Conservation (phyloP, 2,797 vertebrate genomes). For the Dermochelys coriacea region DNA sequence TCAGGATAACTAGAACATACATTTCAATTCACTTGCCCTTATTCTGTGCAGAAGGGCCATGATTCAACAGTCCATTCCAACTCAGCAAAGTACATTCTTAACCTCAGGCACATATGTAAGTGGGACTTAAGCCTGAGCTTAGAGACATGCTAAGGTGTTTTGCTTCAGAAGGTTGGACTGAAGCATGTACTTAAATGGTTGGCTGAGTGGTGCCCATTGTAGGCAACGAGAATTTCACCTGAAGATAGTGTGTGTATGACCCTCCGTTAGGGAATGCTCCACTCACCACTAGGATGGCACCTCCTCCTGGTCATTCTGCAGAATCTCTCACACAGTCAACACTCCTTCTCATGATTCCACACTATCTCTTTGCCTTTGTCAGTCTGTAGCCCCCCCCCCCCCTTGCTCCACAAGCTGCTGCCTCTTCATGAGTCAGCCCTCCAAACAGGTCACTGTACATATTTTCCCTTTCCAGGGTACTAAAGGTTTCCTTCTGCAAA, state of each 20-base stretch:
- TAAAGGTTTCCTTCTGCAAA: not conserved
- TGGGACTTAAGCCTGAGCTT: not conserved
- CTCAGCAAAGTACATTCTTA: not conserved
- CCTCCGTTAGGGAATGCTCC: not conserved
- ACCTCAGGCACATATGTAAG: not conserved
- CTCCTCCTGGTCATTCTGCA: not conserved
- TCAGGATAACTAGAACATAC: not conserved
- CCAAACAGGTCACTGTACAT: not conserved
- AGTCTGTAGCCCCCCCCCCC: too few species aligned
- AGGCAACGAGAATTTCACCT: not conserved
- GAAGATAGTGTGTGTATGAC: rapidly evolving
- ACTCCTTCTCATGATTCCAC: not conserved
- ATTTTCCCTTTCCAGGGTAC: not conserved
- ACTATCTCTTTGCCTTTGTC: not conserved
- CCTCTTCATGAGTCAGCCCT: not conserved
- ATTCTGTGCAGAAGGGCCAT: not conserved
- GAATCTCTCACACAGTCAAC: not conserved
- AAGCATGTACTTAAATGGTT: rapidly evolving
- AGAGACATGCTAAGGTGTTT: not conserved
- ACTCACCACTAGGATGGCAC: too few species aligned
- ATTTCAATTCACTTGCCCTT: not conserved
- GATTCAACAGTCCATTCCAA: not conserved
- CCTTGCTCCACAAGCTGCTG: not conserved
- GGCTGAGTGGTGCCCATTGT: not conserved
- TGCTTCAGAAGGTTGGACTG: not conserved